A percentile compares a stretch with the other conserved stretches of the same genome.
Evolutionary conservation across 2,888 invertebrate species (phyloP).

Genomic region (Beris chalybata): DNA sequence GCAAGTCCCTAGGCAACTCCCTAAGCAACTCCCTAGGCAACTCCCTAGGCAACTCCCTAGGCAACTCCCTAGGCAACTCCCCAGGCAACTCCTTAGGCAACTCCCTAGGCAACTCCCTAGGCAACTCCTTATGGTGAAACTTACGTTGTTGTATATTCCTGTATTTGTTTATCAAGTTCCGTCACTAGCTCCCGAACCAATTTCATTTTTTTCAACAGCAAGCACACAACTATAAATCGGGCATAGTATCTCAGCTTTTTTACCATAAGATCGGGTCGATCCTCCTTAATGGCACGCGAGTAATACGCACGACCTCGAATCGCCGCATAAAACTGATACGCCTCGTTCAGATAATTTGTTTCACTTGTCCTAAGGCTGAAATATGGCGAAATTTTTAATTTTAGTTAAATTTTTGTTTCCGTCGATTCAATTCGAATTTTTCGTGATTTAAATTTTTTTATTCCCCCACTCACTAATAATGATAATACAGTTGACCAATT

Average conservation of each 20-base stretch:
- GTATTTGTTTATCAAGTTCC: constrained; percentile 91
- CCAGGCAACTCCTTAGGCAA: background rate
- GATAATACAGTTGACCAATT: constrained; percentile 97
- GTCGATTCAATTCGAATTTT: no score
- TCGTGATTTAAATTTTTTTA: no score
- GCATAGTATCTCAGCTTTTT: constrained; percentile 95
- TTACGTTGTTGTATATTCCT: constrained; percentile 87
- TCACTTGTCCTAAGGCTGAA: constrained; percentile 91
- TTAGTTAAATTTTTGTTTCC: background rate
- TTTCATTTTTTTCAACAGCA: constrained; percentile 90
- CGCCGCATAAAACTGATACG: constrained; percentile 94
- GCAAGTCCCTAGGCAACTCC: background rate
- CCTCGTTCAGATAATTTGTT: constrained; percentile 93
- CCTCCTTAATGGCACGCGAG: constrained; percentile 89
- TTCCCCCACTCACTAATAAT: constrained; percentile 85
- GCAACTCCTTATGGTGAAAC: constrained; percentile 18
- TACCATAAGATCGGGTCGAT: constrained; percentile 93
- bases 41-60: background rate
- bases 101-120: background rate
- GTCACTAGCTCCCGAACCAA: constrained; percentile 87
- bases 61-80: background rate
- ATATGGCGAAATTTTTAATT: constrained; percentile 41
- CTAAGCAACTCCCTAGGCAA: background rate
- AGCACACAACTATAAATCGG: constrained; percentile 93
- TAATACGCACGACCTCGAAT: constrained; percentile 93